These are phyloP conservation scores for Arenaria interpres DNA, from an alignment of 2,113 vertebrate genomes.

Conservation along the genomic window DNA sequence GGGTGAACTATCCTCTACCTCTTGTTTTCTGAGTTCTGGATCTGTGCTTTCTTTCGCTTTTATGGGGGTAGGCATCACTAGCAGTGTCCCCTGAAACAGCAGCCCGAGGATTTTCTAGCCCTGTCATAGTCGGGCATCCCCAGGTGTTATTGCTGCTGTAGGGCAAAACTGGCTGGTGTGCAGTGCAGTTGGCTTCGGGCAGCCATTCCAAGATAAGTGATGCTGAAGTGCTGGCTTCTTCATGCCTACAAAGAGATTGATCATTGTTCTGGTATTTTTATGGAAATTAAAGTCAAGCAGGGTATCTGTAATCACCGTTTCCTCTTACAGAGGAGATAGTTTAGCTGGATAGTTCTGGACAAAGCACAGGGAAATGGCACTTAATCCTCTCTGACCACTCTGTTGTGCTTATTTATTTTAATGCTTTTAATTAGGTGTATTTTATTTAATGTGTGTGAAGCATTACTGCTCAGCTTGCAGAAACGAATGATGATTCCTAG, in stretches of 20 bases:
- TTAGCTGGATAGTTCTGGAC: neutral
- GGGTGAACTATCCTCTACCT: neutral
- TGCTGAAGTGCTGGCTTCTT: neutral
- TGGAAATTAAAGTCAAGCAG: neutral
- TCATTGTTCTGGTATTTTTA: neutral
- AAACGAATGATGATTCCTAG: neutral
- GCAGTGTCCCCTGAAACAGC: neutral
- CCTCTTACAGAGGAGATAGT: neutral
- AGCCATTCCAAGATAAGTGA: neutral
- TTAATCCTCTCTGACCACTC: neutral
- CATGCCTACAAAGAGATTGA: neutral
- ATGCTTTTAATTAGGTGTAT: neutral
- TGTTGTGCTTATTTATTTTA: neutral
- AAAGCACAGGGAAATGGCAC: neutral
- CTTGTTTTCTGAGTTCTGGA: neutral
- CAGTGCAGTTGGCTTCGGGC: neutral
- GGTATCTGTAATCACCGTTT: neutral
- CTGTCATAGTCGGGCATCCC: too few species aligned
- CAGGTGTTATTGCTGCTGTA: neutral
- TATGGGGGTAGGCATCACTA: neutral
- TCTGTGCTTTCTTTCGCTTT: neutral
- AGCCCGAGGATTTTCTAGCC: neutral
- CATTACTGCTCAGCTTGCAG: neutral
- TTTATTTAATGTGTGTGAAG: neutral
- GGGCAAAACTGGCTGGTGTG: neutral